These are phyloP conservation scores for Piscicola geometra DNA, from an alignment of 2,888 invertebrate species.

Conservation along the genomic window DNA sequence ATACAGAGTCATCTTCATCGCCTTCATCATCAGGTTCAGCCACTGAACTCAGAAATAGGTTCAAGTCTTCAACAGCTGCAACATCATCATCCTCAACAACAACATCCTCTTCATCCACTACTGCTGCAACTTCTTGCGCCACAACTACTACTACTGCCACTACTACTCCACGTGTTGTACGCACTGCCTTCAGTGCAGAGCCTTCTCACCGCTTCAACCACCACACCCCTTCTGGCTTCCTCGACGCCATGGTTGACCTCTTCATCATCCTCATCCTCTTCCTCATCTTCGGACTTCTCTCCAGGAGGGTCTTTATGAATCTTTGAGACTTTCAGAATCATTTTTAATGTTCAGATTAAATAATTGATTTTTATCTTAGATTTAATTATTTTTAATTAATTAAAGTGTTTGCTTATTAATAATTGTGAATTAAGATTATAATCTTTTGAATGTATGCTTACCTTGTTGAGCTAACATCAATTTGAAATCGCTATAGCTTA, in stretches of 20 bases:
- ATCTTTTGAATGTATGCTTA: too few relatives aligned
- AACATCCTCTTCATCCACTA: not conserved
- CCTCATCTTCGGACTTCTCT: conserved; percentile 29
- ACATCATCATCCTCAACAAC: not conserved
- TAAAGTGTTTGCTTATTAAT: too few relatives aligned
- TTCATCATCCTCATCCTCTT: conserved; percentile 26
- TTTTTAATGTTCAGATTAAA: too few relatives aligned
- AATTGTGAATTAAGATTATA: too few relatives aligned
- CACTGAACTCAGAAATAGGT: not conserved
- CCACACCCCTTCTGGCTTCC: conserved; percentile 12
- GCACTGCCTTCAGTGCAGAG: too few relatives aligned
- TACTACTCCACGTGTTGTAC: too few relatives aligned
- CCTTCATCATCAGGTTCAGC: not conserved
- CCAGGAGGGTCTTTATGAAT: conserved; percentile 25
- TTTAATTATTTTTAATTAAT: too few relatives aligned
- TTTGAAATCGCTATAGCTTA: too few relatives aligned
- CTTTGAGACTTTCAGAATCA: too few relatives aligned
- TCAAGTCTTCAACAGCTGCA: not conserved
- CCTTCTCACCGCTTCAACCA: not conserved
- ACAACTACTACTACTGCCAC: not conserved
- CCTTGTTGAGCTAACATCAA: too few relatives aligned
- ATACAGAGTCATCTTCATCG: not conserved
- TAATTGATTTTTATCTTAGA: too few relatives aligned
- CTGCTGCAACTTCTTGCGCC: not conserved
- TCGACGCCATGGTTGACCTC: conserved; percentile 21